Evolutionary conservation across 2,888 invertebrate species (phyloP).

Genomic region (Leptopilina drosophilae): DNA sequence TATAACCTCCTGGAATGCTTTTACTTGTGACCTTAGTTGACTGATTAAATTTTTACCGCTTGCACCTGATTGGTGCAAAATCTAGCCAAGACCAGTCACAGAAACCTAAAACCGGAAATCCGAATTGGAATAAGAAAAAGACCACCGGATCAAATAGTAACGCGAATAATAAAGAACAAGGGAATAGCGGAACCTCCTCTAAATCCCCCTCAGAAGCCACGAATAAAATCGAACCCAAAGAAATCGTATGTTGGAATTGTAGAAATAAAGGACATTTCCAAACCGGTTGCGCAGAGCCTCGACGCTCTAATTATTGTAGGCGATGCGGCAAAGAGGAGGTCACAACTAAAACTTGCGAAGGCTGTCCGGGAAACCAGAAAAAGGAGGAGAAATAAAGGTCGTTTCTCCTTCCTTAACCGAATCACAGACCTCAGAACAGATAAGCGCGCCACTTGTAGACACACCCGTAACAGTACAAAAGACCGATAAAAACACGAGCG

Average conservation of each 20-base stretch:
- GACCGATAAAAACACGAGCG: too few relatives aligned
- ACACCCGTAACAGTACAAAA: neutral
- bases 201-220: too few relatives aligned
- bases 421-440: neutral
- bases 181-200: too few relatives aligned
- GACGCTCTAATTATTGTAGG: neutral
- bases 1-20: too few relatives aligned
- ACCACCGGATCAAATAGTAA: too few relatives aligned
- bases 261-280: neutral
- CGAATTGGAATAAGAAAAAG: too few relatives aligned
- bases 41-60: too few relatives aligned
- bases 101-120: too few relatives aligned
- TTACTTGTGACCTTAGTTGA: too few relatives aligned
- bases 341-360: neutral
- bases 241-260: neutral
- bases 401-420: neutral
- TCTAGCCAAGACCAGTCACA: too few relatives aligned
- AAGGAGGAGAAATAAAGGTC: conserved; percentile 4
- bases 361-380: neutral
- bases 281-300: neutral
- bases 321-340: neutral
- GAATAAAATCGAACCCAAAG: neutral
- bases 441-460: neutral
- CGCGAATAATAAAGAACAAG: too few relatives aligned
- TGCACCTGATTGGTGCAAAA: too few relatives aligned